phyloP scores from a whole-genome alignment of 2,888 invertebrate species.

The Agrilus biguttatus region DNA sequence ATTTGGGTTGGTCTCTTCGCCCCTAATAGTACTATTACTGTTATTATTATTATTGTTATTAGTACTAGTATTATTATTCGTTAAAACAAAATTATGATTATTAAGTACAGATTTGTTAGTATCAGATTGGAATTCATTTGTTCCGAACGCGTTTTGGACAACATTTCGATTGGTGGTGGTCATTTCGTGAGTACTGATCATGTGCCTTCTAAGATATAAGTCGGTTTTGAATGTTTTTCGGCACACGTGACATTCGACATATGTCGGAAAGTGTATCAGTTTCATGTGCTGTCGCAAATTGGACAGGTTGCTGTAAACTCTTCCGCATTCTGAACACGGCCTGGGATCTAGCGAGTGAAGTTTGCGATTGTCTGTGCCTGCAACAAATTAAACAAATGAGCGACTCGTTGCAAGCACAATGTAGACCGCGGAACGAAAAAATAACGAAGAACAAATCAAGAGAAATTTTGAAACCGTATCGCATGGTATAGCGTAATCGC shows the following conservation, averaged over 20 bases:
- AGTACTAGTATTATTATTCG: too few relatives aligned
- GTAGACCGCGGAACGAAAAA: conserved; percentile 1
- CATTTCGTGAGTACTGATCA: conserved; percentile 39
- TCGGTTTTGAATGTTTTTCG: conserved; percentile 49
- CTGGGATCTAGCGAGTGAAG: conserved; percentile 37
- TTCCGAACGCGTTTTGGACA: too few relatives aligned
- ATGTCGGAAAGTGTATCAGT: conserved; percentile 48
- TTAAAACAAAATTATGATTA: too few relatives aligned
- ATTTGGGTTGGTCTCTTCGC: too few relatives aligned
- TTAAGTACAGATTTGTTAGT: too few relatives aligned
- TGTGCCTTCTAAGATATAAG: conserved; percentile 45
- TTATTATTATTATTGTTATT: too few relatives aligned
- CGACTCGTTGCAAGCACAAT: conserved; percentile 26
- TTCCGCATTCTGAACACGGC: conserved; percentile 48
- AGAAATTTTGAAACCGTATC: conserved; percentile 1
- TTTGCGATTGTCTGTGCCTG: conserved; percentile 30
- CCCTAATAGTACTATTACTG: too few relatives aligned
- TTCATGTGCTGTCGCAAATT: conserved; percentile 51
- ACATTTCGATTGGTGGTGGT: too few relatives aligned
- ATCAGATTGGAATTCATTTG: too few relatives aligned
- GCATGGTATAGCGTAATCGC: too few relatives aligned
- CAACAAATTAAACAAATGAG: conserved; percentile 16
- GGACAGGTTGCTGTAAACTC: conserved; percentile 49
- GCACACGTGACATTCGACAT: conserved; percentile 44
- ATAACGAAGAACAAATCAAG: too few relatives aligned